Conservation (phyloP, 2,113 vertebrate genomes). For the Ictalurus punctatus region DNA sequence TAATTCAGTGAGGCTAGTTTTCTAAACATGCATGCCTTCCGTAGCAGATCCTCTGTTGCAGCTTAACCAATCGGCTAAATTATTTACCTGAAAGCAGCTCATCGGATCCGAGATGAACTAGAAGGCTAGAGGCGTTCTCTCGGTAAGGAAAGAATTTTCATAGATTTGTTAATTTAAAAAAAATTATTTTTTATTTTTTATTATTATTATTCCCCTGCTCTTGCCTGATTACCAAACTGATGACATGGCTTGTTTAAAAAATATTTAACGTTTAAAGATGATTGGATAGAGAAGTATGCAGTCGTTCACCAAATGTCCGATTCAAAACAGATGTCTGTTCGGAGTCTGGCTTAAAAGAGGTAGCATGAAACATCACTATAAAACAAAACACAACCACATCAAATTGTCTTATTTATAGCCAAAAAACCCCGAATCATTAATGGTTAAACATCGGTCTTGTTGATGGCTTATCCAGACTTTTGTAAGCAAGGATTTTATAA, state of each 20-base stretch:
- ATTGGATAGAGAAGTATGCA: neutral
- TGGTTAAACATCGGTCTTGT: neutral
- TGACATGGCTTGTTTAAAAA: conserved; percentile 12
- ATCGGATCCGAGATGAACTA: neutral
- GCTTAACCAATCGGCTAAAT: neutral
- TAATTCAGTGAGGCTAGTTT: neutral
- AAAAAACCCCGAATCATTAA: neutral
- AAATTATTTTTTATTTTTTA: neutral
- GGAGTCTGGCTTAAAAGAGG: neutral
- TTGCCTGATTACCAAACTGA: neutral
- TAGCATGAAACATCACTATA: neutral
- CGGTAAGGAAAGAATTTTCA: neutral
- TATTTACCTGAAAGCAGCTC: conserved; percentile 5
- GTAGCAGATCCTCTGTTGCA: neutral
- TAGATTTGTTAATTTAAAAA: neutral
- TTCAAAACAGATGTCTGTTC: conserved; percentile 7
- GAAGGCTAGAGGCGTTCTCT: neutral
- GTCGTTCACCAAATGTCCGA: neutral
- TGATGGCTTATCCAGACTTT: neutral
- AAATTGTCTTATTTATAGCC: neutral
- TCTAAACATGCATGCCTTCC: neutral
- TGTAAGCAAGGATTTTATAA: neutral
- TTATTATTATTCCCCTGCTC: neutral
- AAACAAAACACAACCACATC: neutral
- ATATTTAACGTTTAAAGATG: neutral